Evolutionary conservation across 2,113 vertebrate genomes (phyloP), one percentile per base, ranked within the genome.

Genomic region (Okapia johnstoni): DNA sequence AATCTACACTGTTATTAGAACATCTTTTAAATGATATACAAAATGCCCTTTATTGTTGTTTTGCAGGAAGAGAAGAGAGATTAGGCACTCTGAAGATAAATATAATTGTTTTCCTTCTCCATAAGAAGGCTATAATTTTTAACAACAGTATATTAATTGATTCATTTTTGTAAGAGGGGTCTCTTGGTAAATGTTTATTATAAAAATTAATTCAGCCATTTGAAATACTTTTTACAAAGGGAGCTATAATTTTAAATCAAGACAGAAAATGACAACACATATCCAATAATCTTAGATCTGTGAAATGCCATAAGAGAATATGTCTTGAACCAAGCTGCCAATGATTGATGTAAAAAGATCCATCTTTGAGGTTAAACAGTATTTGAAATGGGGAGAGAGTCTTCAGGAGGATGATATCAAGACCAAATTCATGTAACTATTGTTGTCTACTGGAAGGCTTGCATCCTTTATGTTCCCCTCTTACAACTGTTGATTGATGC

Each of bases 121-220:
- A 85, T 40, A 16, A 84, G 33, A 60, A 92, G 87, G 60, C 25
- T 85, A 40, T 80, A 36, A 77, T 84, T 87, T 94, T 90, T 26
- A 83, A 52, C 16, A 40, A 93, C 7, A 58, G 36, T 55, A 48
- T 95, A 88, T 13, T 84, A 46, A 96, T 33, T 80, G 55, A n/a
- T 11, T 90, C 50, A 85, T 83, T 86, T 79, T 88, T 36, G 10
- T 85, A 79, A 79, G 73, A 88, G 8, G 21, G 80, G 17, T n/a
- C 36, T 33, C 48, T 66, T 77, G 57, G 40, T 43, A 81, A 92
- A 23, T 76, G 3, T 46, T 90, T 79, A 80, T 43, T 55, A 46
- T 54, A 94, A 55, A 86, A 96, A 57, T 89, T 90, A 93, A 93
- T 80, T 80, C 61, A 90, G 7, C 23, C 61, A n/a, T n/a, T 95